Conservation (phyloP, 2,888 invertebrate genomes). For the Agrotis clavis region DNA sequence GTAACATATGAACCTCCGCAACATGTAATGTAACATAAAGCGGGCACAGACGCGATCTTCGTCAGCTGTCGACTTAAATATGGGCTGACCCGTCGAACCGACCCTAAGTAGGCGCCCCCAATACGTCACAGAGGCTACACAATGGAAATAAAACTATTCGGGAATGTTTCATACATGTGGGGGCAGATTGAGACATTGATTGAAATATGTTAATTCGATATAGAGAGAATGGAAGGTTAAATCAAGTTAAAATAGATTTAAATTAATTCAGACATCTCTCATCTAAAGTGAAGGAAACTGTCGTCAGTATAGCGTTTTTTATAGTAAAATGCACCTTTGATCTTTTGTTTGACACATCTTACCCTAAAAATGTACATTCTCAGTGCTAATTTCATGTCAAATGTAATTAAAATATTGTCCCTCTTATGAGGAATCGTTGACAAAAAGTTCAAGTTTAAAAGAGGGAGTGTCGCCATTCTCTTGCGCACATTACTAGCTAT, state of each 20-base stretch:
- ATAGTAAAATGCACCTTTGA: too few species aligned
- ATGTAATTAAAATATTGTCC: not conserved
- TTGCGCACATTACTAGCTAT: too few species aligned
- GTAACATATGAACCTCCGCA: slow-evolving; percentile 8
- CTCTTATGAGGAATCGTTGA: not conserved
- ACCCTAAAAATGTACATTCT: too few species aligned
- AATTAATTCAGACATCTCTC: not conserved
- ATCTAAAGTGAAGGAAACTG: not conserved
- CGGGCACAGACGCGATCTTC: slow-evolving; percentile 30
- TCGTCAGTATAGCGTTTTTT: too few species aligned
- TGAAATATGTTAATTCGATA: slow-evolving; percentile 16
- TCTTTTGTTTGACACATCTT: too few species aligned
- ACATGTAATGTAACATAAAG: slow-evolving; percentile 10
- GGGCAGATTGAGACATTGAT: not conserved
- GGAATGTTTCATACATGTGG: slow-evolving; percentile 8
- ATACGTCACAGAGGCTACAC: slow-evolving; percentile 25
- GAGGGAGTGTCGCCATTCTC: too few species aligned
- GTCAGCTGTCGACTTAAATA: slow-evolving; percentile 43
- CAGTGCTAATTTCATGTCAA: too few species aligned
- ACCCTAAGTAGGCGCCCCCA: slow-evolving; percentile 22
- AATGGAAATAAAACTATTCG: slow-evolving; percentile 39
- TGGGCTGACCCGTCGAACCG: slow-evolving; percentile 29
- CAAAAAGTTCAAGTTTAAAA: not conserved
- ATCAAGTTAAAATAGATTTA: too few species aligned
- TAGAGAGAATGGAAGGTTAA: too few species aligned